Percentiles rank a stretch among this genome's conserved stretches.
Conservation (phyloP, 1,140 invertebrate species). For the Aphelenchoides avenae region DNA sequence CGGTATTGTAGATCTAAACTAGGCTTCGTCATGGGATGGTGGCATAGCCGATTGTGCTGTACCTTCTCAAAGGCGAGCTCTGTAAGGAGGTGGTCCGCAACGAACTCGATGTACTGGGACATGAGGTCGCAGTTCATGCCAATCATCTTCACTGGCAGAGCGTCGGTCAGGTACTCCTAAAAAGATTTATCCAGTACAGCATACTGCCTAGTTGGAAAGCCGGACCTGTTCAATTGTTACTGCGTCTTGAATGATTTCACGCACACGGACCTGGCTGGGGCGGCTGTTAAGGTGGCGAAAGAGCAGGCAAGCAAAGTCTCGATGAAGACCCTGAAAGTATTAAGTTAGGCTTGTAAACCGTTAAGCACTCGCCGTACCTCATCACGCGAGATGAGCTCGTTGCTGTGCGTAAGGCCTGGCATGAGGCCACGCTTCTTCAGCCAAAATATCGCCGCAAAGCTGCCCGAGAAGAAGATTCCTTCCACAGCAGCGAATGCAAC, state of each 20-base stretch:
- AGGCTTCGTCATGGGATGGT: slow-evolving; percentile 16
- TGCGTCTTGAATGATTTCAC: slow-evolving; percentile 82
- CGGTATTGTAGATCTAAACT: slow-evolving; percentile 76
- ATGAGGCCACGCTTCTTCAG: slow-evolving; percentile 94
- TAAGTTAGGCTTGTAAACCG: slow-evolving; percentile 10
- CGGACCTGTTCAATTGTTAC: slow-evolving; percentile 80
- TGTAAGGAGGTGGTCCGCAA: slow-evolving; percentile 84
- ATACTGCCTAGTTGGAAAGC: not conserved
- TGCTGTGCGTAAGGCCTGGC: slow-evolving; percentile 97
- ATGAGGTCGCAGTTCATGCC: slow-evolving; percentile 96
- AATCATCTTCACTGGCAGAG: slow-evolving; percentile 84
- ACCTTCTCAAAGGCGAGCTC: slow-evolving; percentile 86
- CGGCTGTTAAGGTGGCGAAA: slow-evolving; percentile 91
- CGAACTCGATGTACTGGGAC: slow-evolving; percentile 96
- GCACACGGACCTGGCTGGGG: slow-evolving; percentile 72
- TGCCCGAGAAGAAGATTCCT: slow-evolving; percentile 73
- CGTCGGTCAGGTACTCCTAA: slow-evolving; percentile 89
- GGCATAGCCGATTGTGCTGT: slow-evolving; percentile 24
- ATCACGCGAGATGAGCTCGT: slow-evolving; percentile 96
- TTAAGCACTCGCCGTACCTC: slow-evolving; percentile 68
- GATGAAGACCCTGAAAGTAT: slow-evolving; percentile 83
- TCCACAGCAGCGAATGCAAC: slow-evolving; percentile 95
- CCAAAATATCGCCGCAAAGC: slow-evolving; percentile 99
- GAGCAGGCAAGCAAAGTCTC: slow-evolving; percentile 97
- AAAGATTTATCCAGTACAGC: too few species aligned